Base-by-base conservation (phyloP, 1,140 invertebrate species). In the Venustaconcha ellipsiformis region DNA sequence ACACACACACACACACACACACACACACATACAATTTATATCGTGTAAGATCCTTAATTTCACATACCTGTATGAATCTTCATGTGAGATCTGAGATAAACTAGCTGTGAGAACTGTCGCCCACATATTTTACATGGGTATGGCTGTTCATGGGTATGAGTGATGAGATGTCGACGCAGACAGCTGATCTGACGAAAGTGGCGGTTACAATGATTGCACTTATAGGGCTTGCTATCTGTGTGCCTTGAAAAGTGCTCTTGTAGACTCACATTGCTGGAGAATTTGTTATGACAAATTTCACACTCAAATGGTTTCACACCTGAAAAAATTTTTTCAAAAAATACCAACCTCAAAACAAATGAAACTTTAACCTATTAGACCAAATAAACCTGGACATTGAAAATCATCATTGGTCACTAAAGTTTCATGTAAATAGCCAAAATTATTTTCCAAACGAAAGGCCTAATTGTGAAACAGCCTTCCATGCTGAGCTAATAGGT, bases 261-360 rank as follows among this genome's bases (percentile, higher is more conserved):
- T 13, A 88, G 79, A 56, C 85, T 81, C 0, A 85, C 79, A 67
- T 84, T 86, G 68, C 84, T 87, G 48, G 86, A 83, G 76, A 89
- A 88, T 58, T 84, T 85, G 48, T 83, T 83, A 15, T 85, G 64
- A 72, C 88, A 89, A 15, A 83, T 80, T n/a, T 74, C 70, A 79
- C 88, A 89, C 56, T 80, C 79, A 78, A 86, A 89, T n/a, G 83
- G 84, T 70, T 88, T 89, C 20, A 88, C 86, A 60, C 88, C 88
- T 89, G 80, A 37, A 79, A 79, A 64, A 62, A 75, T 0, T 20
- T 12, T 11, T 30, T 30, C 4, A 30, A 30, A 30, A 30, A 30
- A 1, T 30, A 30, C 26, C 26, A 30, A 30, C 26, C 26, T 30
- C 0, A 30, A 30, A 30, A 30, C 26, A 30, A 30, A 30, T 30